A percentile compares a stretch with the other conserved stretches of the same genome.
These are phyloP conservation scores for Mormyrus lacerda DNA, from an alignment of 2,113 vertebrate species.

Conservation along the genomic window DNA sequence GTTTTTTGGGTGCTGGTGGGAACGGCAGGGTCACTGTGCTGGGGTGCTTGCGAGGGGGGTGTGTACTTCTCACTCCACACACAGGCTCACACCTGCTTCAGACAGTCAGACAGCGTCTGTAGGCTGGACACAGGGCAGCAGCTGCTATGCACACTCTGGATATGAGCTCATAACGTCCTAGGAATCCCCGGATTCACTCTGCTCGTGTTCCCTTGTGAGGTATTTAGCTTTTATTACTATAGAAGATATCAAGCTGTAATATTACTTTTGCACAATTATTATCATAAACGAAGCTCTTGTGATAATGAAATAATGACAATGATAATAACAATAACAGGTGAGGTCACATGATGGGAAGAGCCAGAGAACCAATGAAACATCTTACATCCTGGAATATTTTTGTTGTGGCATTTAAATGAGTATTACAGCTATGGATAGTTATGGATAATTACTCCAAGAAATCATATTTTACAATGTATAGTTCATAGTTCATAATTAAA, in stretches of 20 bases:
- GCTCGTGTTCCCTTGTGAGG: background rate
- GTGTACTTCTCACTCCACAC: background rate
- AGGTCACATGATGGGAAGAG: background rate
- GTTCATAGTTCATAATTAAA: background rate
- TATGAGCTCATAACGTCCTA: background rate
- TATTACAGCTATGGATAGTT: background rate
- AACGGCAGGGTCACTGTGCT: background rate
- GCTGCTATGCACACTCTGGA: background rate
- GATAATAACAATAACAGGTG: background rate
- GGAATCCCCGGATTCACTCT: background rate
- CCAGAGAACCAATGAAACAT: background rate
- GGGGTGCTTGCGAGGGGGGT: background rate
- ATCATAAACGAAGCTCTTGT: background rate
- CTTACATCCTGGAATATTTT: background rate
- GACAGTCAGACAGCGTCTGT: background rate
- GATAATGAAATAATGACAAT: background rate
- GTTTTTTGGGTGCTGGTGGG: background rate
- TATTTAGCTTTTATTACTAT: background rate
- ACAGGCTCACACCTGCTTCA: background rate
- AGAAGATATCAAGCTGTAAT: background rate
- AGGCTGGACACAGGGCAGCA: background rate
- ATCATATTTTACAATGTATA: background rate
- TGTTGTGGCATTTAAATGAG: background rate
- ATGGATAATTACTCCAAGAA: background rate
- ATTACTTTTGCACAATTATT: background rate